phyloP scores from a whole-genome alignment of 2,113 vertebrate genomes.

The Lycocorax pyrrhopterus region DNA sequence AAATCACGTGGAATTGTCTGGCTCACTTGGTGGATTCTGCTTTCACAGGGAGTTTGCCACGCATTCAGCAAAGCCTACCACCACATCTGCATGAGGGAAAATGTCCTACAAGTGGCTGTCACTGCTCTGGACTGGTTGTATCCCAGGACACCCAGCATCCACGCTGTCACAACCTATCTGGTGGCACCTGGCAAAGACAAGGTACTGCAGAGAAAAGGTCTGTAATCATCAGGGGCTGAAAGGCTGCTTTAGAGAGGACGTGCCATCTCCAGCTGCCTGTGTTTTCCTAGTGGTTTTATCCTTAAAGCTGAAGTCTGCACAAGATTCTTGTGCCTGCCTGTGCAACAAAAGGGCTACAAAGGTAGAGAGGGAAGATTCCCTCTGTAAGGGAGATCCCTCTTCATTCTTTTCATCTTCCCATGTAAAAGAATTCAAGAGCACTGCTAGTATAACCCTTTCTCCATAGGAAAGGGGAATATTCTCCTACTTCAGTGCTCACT shows the following conservation, averaged over 20 bases:
- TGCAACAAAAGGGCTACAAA: neutral
- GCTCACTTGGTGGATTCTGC: constrained; percentile 9
- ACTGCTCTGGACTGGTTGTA: constrained; percentile 71
- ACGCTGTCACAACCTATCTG: constrained; percentile 39
- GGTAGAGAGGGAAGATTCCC: neutral
- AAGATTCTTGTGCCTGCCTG: neutral
- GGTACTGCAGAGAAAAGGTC: constrained; percentile 32
- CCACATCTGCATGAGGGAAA: constrained; percentile 48
- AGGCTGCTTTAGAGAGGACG: neutral
- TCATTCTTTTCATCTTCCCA: neutral
- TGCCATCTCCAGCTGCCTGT: neutral
- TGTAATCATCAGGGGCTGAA: neutral
- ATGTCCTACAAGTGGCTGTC: constrained; percentile 61
- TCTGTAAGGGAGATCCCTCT: neutral
- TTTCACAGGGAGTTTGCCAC: constrained; percentile 69
- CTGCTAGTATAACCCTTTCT: neutral
- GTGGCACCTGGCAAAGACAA: constrained; percentile 53
- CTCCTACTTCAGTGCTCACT: neutral
- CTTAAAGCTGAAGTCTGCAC: neutral
- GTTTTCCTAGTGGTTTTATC: neutral
- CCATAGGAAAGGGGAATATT: neutral
- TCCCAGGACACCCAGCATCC: constrained; percentile 25
- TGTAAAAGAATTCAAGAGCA: neutral
- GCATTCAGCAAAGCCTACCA: constrained; percentile 76
- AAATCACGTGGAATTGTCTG: neutral